Evolutionary conservation across 2,113 vertebrate genomes (phyloP).

Genomic region (Phaethon lepturus): DNA sequence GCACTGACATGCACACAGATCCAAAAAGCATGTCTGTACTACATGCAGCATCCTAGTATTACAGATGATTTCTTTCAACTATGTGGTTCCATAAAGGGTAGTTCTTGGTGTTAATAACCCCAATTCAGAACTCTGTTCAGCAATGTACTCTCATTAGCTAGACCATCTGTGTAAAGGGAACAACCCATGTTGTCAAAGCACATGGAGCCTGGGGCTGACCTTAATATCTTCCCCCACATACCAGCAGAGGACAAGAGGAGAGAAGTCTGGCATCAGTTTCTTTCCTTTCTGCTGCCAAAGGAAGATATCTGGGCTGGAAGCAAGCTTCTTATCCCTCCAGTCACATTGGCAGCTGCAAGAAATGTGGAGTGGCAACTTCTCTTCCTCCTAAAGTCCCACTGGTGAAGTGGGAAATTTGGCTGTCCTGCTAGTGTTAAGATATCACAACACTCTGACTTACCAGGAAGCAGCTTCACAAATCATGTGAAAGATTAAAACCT

Average conservation of each 20-base stretch:
- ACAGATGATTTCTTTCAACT: background rate
- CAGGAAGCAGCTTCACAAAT: background rate
- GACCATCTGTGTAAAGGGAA: constrained; percentile 50
- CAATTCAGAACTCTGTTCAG: constrained; percentile 37
- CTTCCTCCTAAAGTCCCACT: background rate
- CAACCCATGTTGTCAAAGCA: constrained; percentile 36
- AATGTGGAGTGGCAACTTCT: background rate
- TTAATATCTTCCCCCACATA: constrained; percentile 31
- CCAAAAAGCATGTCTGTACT: too few species aligned
- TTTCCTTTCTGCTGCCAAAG: background rate
- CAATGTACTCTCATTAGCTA: constrained; percentile 43
- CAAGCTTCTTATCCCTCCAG: background rate
- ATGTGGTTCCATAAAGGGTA: background rate
- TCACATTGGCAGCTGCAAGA: background rate
- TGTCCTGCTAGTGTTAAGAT: background rate
- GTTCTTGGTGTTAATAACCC: constrained; percentile 33
- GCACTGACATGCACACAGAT: background rate
- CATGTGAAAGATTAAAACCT: background rate
- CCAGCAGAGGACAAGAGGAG: constrained; percentile 5
- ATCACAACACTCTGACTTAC: background rate
- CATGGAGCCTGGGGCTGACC: constrained; percentile 24
- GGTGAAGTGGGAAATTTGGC: background rate
- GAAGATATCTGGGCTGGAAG: background rate
- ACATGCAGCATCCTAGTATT: background rate
- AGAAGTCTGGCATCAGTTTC: background rate